Evolutionary conservation across 1,140 invertebrate species (phyloP), one percentile per base, ranked within the genome.

Genomic region (Drosophila lowei): DNA sequence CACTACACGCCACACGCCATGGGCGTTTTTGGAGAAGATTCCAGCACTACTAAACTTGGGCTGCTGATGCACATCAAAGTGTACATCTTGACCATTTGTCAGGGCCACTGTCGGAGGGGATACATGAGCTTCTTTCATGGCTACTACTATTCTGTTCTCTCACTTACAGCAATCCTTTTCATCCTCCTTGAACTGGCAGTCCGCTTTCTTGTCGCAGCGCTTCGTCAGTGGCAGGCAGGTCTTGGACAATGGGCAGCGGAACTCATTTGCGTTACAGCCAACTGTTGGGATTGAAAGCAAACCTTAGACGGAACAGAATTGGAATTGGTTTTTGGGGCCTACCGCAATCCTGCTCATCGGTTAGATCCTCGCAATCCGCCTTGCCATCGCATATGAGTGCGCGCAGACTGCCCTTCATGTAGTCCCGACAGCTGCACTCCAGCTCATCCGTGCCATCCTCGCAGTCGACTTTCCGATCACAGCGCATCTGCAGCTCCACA

Each of bases 361-460:
- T 94, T 21, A 92, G 84, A 92, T 97, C 96, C 21, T 91, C 89
- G 80, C 97, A 97, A 83, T 98, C 96, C 3, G 93, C 86, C 55
- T 94, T 92, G n/a, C 95, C 96, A 92, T 98, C 95, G 81, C 97
- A 98, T 66, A 97, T 92, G 0, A 91, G 74, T 1, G 62, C 41
- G 18, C 58, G 73, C 0, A 91, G 60, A 6, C 60, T 59, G 50
- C 77, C 81, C 56, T 84, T 91, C 1, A 97, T 90, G 86, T 94
- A 94, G 76, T 97, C 95, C 47, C 91, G 92, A 89, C 96, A 97
- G 0, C 92, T 94, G 78, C 97, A 98, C 67, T 93, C 91, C 1
- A 92, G 67, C 92, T 97, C 97, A 90, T 98, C 97, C 0, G 94
- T 95, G 13, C 94, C 94, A 91, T 98, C 96, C 85, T 96, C 94